Evolutionary conservation across 2,888 invertebrate genomes (phyloP).

Genomic region (Teleogryllus oceanicus): DNA sequence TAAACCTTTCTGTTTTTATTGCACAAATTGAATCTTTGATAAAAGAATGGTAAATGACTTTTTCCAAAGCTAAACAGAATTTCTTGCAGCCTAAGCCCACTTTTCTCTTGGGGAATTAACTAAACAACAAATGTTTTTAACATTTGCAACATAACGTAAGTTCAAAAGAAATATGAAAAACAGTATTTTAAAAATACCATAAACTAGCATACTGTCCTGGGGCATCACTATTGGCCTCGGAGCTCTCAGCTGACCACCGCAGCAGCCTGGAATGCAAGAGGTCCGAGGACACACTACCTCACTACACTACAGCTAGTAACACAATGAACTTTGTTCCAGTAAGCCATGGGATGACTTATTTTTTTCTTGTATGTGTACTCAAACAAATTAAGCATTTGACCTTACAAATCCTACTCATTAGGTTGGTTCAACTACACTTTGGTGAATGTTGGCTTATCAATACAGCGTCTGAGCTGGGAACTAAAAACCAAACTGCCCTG

Average conservation of each 20-base stretch:
- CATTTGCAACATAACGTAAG: not conserved
- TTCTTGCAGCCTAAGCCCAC: not conserved
- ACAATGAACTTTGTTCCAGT: slow-evolving; percentile 18
- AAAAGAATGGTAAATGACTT: too few relatives aligned
- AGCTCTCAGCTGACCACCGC: not conserved
- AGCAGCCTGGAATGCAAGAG: slow-evolving; percentile 11
- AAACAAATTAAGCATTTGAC: slow-evolving; percentile 2
- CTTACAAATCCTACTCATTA: not conserved
- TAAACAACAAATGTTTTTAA: slow-evolving; percentile 4
- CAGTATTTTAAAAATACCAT: slow-evolving; percentile 18
- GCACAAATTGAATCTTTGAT: too few relatives aligned
- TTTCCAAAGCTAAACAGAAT: not conserved
- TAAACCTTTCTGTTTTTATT: too few relatives aligned
- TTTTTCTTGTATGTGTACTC: not conserved
- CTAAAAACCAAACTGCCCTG: not conserved
- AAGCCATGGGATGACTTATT: not conserved
- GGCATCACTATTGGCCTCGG: not conserved
- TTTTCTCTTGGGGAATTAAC: slow-evolving; percentile 4
- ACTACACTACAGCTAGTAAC: slow-evolving; percentile 9
- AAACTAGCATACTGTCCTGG: not conserved
- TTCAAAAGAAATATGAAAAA: not conserved
- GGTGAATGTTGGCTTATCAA: slow-evolving; percentile 3
- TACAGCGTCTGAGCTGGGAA: slow-evolving; percentile 4
- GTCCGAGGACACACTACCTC: not conserved
- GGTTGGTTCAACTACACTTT: slow-evolving; percentile 7